Evolutionary conservation across 2,888 invertebrate genomes (phyloP), one percentile per base, ranked within the genome.

Genomic region (Tinea semifulvella): DNA sequence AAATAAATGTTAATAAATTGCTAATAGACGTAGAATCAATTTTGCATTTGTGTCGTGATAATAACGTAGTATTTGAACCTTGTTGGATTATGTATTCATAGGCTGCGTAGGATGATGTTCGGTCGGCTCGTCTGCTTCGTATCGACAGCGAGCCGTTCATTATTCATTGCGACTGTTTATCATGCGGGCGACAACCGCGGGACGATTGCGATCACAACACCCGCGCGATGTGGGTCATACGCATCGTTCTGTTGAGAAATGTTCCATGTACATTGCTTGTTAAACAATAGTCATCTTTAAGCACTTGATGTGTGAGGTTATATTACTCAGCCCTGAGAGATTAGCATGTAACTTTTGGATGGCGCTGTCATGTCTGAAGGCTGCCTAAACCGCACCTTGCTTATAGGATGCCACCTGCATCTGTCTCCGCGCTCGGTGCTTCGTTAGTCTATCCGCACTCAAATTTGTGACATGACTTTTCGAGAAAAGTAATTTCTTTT

Each of bases 141-240:
- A n/a, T n/a, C 35, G 31, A 19, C 43, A 43, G 10, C 31, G 43
- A 16, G 26, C 28, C 43, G 43, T 31, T 43, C 43, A 43, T 43
- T 43, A 43, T 43, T 43, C 43, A 43, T 43, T 13, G 43, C 31
- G 43, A 19, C 43, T 43, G 43, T 43, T 43, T 43, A 43, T 43
- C 43, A 43, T 43, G 43, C 43, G 43, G 43, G 43, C 31, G 35
- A 20, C 43, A 20, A 31, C 28, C 43, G 43, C 43, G 43, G 28
- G 43, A 43, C 43, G 43, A 43, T 43, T 43, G 43, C 35, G 43
- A 43, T 43, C 43, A 31, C 43, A 43, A 43, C 43, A 31, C 43
- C 43, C 31, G 31, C 8, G 13, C 20, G 19, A 31, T 28, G 28
- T 43, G 31, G 42, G 42, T 26, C 42, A 31, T 25, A 28, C 31